Conservation (phyloP, 2,888 invertebrate species). For the Ophion costatus region DNA sequence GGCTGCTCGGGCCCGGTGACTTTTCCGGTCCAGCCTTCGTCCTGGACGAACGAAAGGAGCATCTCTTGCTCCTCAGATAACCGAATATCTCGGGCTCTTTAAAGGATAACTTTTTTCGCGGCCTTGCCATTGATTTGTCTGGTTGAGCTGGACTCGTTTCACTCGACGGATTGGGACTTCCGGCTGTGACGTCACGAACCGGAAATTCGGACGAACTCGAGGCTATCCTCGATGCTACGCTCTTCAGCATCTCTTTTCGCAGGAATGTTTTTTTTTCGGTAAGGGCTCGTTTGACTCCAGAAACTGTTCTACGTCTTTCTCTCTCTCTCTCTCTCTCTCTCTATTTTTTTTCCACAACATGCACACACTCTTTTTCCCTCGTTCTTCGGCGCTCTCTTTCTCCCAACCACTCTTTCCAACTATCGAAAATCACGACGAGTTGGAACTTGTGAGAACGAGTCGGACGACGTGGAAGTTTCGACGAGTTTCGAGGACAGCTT, state of each 20-base stretch:
- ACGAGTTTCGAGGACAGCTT: constrained; percentile 14
- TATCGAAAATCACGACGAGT: constrained; percentile 1
- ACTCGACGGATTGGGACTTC: constrained; percentile 80
- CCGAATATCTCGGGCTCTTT: constrained; percentile 91
- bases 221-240: constrained; percentile 66
- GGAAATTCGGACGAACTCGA: constrained; percentile 59
- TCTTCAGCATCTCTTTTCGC: constrained; percentile 69
- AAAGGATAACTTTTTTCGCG: constrained; percentile 94
- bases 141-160: neutral
- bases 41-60: constrained; percentile 67
- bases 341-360: neutral
- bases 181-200: constrained; percentile 78
- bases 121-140: constrained; percentile 81
- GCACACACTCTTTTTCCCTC: neutral
- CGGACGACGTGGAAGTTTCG: constrained; percentile 11
- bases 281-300: neutral
- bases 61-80: constrained; percentile 80
- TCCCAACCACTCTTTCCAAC: neutral
- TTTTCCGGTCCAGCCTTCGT: constrained; percentile 64
- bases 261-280: neutral
- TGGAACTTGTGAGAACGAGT: constrained; percentile 39
- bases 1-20: constrained; percentile 58
- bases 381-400: neutral
- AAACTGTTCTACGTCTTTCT: neutral
- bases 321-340: neutral